Conservation (phyloP, 2,888 invertebrate species). For the Chymomyza amoena region DNA sequence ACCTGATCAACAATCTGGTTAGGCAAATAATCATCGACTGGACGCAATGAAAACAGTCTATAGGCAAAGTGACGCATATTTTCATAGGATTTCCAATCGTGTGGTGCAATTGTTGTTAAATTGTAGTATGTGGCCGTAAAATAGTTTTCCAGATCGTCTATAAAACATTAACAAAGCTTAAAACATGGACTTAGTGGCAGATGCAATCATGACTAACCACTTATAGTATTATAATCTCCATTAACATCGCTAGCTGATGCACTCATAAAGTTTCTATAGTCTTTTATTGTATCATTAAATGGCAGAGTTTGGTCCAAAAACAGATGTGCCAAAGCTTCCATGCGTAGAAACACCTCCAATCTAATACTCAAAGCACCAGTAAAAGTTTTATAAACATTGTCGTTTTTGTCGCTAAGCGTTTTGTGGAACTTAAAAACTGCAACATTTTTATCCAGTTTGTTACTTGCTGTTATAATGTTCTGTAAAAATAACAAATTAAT, state of each 20-base stretch:
- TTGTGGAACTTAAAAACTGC: conserved; percentile 54
- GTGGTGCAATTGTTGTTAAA: conserved; percentile 96
- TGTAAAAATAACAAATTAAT: conserved; percentile 5
- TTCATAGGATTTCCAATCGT: conserved; percentile 98
- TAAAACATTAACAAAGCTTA: conserved; percentile 4
- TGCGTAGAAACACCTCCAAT: conserved; percentile 94
- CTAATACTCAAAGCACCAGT: conserved; percentile 88
- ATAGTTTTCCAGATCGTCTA: conserved; percentile 88
- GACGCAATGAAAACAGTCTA: conserved; percentile 88
- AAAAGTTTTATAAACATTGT: conserved; percentile 80
- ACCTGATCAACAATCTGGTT: conserved; percentile 97
- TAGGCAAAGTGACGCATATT: conserved; percentile 96
- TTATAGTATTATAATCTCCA: conserved; percentile 82
- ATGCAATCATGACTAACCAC: conserved; percentile 78
- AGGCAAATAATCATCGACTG: conserved; percentile 95
- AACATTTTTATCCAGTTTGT: conserved; percentile 58
- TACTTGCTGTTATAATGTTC: conserved; percentile 54
- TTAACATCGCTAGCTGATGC: conserved; percentile 81
- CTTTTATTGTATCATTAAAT: conserved; percentile 81
- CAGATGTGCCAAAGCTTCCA: conserved; percentile 95
- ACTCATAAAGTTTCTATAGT: conserved; percentile 83
- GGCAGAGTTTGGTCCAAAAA: conserved; percentile 87
- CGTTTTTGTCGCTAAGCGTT: conserved; percentile 50
- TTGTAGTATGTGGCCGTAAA: conserved; percentile 97
- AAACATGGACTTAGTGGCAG: background rate